Percentiles rank a stretch among this genome's conserved stretches.
These are phyloP conservation scores for Eurytoma adleriae DNA, from an alignment of 2,888 invertebrate genomes.

Conservation along the genomic window DNA sequence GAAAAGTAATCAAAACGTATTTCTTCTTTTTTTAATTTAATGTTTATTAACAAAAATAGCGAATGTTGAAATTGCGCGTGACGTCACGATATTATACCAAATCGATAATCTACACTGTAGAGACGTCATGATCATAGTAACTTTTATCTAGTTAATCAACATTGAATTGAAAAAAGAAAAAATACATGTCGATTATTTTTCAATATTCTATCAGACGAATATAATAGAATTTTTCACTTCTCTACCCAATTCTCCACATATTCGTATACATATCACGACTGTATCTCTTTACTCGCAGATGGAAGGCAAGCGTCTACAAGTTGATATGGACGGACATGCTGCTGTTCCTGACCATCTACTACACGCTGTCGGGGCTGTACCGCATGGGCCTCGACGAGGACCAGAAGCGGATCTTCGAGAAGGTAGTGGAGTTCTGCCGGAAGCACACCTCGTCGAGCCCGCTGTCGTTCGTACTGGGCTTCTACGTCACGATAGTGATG, in stretches of 20 bases:
- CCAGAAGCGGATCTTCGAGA: conserved; percentile 88
- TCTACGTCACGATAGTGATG: conserved; percentile 95
- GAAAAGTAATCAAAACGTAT: too few species aligned
- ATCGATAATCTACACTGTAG: too few species aligned
- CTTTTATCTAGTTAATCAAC: too few species aligned
- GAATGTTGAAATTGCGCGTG: too few species aligned
- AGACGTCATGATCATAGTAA: too few species aligned
- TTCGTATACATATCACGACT: neutral
- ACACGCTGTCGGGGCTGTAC: conserved; percentile 87
- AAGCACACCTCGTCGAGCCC: conserved; percentile 93
- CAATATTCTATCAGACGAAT: too few species aligned
- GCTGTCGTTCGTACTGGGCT: conserved; percentile 94
- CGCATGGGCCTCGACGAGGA: conserved; percentile 82
- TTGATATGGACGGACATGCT: conserved; percentile 93
- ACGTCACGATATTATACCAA: too few species aligned
- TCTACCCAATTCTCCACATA: conserved; percentile 3
- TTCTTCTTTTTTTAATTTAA: too few species aligned
- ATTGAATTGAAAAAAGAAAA: too few species aligned
- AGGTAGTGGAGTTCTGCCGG: conserved; percentile 89
- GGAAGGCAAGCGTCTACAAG: conserved; percentile 97
- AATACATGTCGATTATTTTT: too few species aligned
- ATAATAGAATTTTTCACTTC: neutral
- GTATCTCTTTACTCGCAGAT: conserved; percentile 78
- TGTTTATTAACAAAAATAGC: too few species aligned
- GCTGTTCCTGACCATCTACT: conserved; percentile 87